Conservation (phyloP, 2,113 vertebrate genomes). For the Ciconia stormi region DNA sequence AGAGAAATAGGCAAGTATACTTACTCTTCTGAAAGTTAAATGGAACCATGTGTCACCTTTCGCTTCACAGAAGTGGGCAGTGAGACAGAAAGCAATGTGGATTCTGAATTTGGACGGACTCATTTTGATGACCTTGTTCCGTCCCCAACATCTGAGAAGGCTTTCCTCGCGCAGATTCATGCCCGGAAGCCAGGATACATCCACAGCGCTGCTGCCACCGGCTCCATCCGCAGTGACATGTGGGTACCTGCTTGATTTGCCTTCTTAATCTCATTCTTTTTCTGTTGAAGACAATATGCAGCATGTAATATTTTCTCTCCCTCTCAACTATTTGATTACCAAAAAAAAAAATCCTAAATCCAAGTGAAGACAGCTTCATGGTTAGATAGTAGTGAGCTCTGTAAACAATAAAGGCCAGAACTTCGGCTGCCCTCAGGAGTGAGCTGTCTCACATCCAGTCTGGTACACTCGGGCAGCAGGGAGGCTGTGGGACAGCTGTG, state of each 20-base stretch:
- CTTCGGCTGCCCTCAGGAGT: background rate
- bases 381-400: background rate
- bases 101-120: conserved; percentile 87
- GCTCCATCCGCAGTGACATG: conserved; percentile 74
- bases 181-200: conserved; percentile 82
- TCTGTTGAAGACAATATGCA: background rate
- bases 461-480: background rate
- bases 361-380: background rate
- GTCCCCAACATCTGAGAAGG: conserved; percentile 85
- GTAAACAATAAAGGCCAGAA: background rate
- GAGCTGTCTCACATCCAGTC: background rate
- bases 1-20: background rate
- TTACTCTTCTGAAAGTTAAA: background rate
- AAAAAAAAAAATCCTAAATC: background rate
- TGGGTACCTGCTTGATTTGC: conserved; percentile 36
- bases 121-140: conserved; percentile 85
- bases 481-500: background rate
- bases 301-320: background rate
- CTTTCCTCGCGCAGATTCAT: conserved; percentile 84
- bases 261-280: background rate
- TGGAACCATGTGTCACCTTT: background rate
- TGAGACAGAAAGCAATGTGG: conserved; percentile 88
- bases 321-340: background rate
- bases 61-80: conserved; percentile 85
- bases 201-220: conserved; percentile 64